Evolutionary conservation across 2,797 vertebrate species (phyloP), one percentile per base, ranked within the genome.

Genomic region (Sebastes goodei): DNA sequence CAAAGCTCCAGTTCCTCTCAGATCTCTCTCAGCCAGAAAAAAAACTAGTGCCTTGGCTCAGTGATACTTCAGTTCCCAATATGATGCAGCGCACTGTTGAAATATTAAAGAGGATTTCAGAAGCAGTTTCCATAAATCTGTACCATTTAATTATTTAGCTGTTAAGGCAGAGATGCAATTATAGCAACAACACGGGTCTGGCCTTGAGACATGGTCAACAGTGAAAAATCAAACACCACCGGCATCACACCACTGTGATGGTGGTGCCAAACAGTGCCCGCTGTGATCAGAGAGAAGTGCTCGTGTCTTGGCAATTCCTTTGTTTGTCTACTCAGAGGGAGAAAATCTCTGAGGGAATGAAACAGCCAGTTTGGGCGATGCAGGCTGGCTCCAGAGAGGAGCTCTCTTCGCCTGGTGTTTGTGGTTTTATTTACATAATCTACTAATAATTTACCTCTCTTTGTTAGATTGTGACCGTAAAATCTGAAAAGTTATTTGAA

Each of bases 61-160:
- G 64, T 42, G 46, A 52, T 72, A 52, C 30, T 66, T 46, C 10
- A 66, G 23, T 6, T 71, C 64, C 27, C 25, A 30, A 6, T 17
- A 21, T n/a, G 38, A 71, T 10, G 21, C 21, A 71, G 30, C 5
- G 15, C 27, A n/a, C 33, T 74, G 52, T 11, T 81, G 17, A 71
- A 82, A 75, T 60, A 80, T 78, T 88, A 10, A 79, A 61, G 62
- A 29, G 23, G 10, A 42, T 15, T 63, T 23, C 14, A 73, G 74
- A 76, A 49, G 65, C 71, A 59, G 49, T 69, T 82, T 49, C 27
- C 27, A 62, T 71, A 30, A 78, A 79, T 74, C 35, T 71, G 21
- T 27, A 35, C n/a, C 20, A 52, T 67, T 85, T 30, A 67, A 87
- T 87, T 42, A 80, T 83, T 71, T 52, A 66, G n/a, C 27, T 71